Evolutionary conservation across 2,113 vertebrate genomes (phyloP).

Genomic region (Heteronetta atricapilla): DNA sequence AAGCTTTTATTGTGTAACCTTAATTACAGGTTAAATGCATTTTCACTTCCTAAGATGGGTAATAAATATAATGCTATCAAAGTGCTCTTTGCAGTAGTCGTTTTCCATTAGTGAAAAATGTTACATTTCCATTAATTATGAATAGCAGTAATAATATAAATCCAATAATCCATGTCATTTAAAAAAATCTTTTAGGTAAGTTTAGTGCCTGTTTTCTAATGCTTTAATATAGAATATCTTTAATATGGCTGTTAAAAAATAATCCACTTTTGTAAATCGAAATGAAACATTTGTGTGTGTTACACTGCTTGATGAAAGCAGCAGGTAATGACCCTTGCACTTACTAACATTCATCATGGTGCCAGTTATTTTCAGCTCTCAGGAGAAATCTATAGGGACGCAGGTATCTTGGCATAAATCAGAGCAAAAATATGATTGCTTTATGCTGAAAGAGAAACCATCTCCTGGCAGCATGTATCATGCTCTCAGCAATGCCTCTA

Average conservation of each 20-base stretch:
- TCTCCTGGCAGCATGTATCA: accelerated
- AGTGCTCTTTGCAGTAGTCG: neutral
- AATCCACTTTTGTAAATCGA: neutral
- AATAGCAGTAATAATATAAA: neutral
- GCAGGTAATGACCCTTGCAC: neutral
- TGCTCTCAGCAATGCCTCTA: neutral
- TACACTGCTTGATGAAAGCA: neutral
- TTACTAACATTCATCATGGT: neutral
- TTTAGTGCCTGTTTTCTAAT: neutral
- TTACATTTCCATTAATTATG: constrained; percentile 42
- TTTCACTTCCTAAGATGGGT: neutral
- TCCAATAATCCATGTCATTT: neutral
- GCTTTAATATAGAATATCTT: neutral
- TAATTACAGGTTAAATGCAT: constrained; percentile 45
- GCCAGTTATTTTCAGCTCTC: neutral
- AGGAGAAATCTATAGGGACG: neutral
- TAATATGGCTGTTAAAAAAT: neutral
- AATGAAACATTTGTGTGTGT: neutral
- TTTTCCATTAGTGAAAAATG: constrained; percentile 28
- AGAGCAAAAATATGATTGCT: neutral
- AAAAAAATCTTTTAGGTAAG: neutral
- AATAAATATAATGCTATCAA: constrained; percentile 22
- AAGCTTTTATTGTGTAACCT: constrained; percentile 13
- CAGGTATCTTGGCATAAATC: neutral
- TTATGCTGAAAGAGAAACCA: neutral